Evolutionary conservation across 2,797 vertebrate species (phyloP), one percentile per base, ranked within the genome.

Genomic region (Pygocentrus nattereri): DNA sequence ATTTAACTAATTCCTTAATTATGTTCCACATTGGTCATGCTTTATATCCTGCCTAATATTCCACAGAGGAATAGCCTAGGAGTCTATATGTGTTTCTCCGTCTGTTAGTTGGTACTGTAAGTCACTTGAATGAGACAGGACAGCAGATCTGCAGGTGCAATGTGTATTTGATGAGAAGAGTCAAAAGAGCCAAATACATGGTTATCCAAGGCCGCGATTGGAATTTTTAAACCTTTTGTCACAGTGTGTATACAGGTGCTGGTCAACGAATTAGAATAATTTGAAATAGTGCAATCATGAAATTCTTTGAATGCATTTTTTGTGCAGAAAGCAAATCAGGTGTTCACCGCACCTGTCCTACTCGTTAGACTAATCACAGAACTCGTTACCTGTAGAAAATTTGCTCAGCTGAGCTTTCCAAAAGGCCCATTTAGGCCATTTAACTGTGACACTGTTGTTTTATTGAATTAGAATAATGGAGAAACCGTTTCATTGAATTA

Each of bases 171-270:
- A 25, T 18, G 67, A 25, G 41, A 25, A 23, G 11, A 34, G 41
- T 69, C 13, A 18, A 30, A 50, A 27, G 23, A 30, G 23, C 47
- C 12, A 3, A 52, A 50, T 38, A 11, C 23, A 70, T 38, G 50
- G 50, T 0, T 41, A 50, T 83, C 18, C 34, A 50, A 47, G 13
- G 2, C 23, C 13, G 15, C 27, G n/a, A 15, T 52, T 21, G 52
- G 8, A 41, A 62, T 62, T 74, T 52, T 81, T 7, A n/a, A n/a
- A 27, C 30, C n/a, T 68, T 25, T 13, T 78, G 70, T 78, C 69
- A 47, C 30, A 58, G 38, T n/a, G 23, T 56, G 10, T 68, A 15
- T 44, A n/a, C n/a, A n/a, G n/a, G n/a, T n/a, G n/a, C n/a, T n/a
- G n/a, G n/a, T n/a, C n/a, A n/a, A n/a, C n/a, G n/a, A n/a, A n/a